Conservation (phyloP, 2,797 vertebrate species). For the Parauchenoglanis ngamensis region DNA sequence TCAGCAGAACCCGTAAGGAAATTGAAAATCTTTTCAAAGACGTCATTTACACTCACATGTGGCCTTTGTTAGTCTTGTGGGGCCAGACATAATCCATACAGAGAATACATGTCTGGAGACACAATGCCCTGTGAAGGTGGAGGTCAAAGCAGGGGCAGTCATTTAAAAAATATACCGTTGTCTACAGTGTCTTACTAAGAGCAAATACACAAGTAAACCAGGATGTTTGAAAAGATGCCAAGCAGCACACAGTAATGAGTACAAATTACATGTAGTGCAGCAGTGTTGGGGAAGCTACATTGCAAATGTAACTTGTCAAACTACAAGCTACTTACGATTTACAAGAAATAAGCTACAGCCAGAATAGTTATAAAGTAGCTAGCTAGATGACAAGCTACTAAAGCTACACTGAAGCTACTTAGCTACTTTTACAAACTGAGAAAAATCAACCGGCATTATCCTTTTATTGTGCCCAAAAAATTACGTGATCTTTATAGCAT, state of each 20-base stretch:
- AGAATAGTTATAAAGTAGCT: neutral
- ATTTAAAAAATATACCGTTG: neutral
- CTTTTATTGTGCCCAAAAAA: neutral
- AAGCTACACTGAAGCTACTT: neutral
- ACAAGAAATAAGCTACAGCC: neutral
- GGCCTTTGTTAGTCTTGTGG: neutral
- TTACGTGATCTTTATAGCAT: neutral
- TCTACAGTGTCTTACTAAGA: neutral
- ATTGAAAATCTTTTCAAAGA: neutral
- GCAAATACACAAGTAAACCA: neutral
- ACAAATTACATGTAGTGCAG: neutral
- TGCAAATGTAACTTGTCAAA: neutral
- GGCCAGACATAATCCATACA: constrained; percentile 1
- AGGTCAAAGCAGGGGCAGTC: neutral
- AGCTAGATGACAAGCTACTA: neutral
- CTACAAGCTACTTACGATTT: neutral
- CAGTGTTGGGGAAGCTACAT: neutral
- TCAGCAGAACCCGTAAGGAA: constrained; percentile 29
- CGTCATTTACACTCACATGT: neutral
- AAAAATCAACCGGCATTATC: neutral
- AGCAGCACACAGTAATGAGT: neutral
- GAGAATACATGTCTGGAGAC: constrained; percentile 2
- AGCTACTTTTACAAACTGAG: no score
- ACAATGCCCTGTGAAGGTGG: neutral
- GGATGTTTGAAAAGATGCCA: neutral